phyloP scores from a whole-genome alignment of 2,113 vertebrate genomes.

The Paraplagusia blochii region DNA sequence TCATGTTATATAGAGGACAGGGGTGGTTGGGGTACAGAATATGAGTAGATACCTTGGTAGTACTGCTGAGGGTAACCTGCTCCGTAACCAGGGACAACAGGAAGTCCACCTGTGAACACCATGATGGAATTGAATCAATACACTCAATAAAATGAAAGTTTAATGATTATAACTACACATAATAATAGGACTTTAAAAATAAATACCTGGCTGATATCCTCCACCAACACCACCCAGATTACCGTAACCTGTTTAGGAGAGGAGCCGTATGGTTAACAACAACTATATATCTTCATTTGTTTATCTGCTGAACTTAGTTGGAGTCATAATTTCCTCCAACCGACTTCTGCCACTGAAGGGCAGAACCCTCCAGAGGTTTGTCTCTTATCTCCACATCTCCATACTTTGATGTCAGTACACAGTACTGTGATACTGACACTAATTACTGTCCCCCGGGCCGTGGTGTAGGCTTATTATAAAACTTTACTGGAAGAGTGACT shows the following conservation, averaged over 20 bases:
- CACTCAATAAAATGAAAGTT: background rate
- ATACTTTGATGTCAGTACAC: constrained; percentile 48
- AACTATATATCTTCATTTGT: background rate
- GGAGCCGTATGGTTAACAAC: background rate
- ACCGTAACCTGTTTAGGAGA: constrained; percentile 66
- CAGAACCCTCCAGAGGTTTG: constrained; percentile 17
- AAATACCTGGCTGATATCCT: constrained; percentile 67
- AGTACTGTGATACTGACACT: background rate
- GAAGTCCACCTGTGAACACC: constrained; percentile 48
- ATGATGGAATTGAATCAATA: background rate
- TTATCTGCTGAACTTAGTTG: constrained; percentile 1
- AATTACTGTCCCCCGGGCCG: too few relatives aligned
- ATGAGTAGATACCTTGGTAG: constrained; percentile 74
- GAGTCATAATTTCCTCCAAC: constrained; percentile 16
- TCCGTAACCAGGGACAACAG: constrained; percentile 59
- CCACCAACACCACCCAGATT: constrained; percentile 57
- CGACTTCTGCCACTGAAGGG: constrained; percentile 19
- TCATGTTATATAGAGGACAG: too few relatives aligned
- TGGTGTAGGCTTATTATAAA: too few relatives aligned
- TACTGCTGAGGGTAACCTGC: constrained; percentile 70
- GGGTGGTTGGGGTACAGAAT: too few relatives aligned
- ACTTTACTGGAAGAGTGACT: too few relatives aligned
- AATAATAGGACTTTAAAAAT: background rate
- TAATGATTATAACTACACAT: background rate
- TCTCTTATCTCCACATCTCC: constrained; percentile 39